A percentile compares a stretch with the other conserved stretches of the same genome.
Evolutionary conservation across 35 echinoderm and acorn worm species (phyloP).

Genomic region (Nesometra sesokonis): DNA sequence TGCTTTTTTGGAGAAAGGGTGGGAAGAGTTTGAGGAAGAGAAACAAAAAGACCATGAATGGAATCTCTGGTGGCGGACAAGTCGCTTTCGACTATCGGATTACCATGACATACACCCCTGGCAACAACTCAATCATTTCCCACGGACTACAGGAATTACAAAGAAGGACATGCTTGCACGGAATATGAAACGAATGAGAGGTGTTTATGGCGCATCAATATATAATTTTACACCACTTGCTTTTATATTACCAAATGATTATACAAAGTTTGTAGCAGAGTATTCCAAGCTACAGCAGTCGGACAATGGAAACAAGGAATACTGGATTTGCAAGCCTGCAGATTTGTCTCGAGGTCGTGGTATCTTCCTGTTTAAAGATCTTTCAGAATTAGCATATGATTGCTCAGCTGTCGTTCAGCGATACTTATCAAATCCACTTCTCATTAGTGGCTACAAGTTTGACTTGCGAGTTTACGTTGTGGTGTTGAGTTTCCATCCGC

Average conservation of each 20-base stretch:
- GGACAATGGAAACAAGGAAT: conserved; percentile 29
- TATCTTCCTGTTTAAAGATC: conserved; percentile 82
- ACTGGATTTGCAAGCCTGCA: conserved; percentile 88
- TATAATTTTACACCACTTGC: conserved; percentile 77
- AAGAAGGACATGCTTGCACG: conserved; percentile 78
- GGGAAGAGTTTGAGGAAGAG: conserved; percentile 74
- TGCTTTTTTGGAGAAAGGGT: conserved; percentile 55
- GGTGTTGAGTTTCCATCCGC: conserved; percentile 60
- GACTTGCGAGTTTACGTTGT: conserved; percentile 77
- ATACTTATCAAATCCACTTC: conserved; percentile 63
- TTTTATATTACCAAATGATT: conserved; percentile 86
- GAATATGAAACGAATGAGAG: conserved; percentile 77
- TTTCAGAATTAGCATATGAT: conserved; percentile 67
- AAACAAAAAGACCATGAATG: conserved; percentile 61
- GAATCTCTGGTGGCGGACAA: conserved; percentile 74
- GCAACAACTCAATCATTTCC: conserved; percentile 81
- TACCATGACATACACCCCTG: conserved; percentile 68
- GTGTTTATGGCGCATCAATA: conserved; percentile 64
- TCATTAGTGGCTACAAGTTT: conserved; percentile 92
- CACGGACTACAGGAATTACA: conserved; percentile 69
- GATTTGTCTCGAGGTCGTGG: conserved; percentile 70
- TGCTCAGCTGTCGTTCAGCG: conserved; percentile 62
- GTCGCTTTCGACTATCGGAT: conserved; percentile 57
- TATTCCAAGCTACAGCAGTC: conserved; percentile 53
- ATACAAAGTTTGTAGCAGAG: conserved; percentile 92